Base-by-base conservation (phyloP, 2,113 vertebrate genomes). In the Archocentrus centrarchus region DNA sequence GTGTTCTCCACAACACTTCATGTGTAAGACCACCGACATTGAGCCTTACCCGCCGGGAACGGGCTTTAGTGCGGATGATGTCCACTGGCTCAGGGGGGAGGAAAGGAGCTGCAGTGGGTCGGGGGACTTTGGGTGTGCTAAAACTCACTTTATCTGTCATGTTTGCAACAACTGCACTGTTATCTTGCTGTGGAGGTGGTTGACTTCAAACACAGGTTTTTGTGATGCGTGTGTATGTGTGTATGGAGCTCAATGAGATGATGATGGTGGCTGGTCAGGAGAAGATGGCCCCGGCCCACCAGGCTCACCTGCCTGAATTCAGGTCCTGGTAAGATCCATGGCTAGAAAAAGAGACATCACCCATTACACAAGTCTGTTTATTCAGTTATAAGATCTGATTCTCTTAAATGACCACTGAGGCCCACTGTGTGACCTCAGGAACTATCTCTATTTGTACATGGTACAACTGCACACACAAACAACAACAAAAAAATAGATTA, bases 11-110 rank as follows among this genome's bases (percentile, higher is more conserved):
- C 76, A 99, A 94, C 32, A 99, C 98, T 89, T 99, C 98, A 24
- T 99, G 98, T 81, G 97, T 97, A 62, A 99, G 96, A n/a, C 98
- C 98, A 22, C 98, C 98, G 0, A 99, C 98, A 2, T 99, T 99
- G 91, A 99, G 97, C 84, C 97, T 95, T 79, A 99, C 98, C 86
- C 98, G 94, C 82, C 97, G 94, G 0, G 97, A 99, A 57, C 97
- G 97, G 4, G 97, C 95, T 93, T 99, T 99, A 91, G 96, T 97
- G 82, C 97, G 95, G 75, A 99, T 98, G 88, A 99, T 99, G 93
- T 99, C 98, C 59, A 98, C 97, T 0, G 98, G 97, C 83, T 99
- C 98, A 0, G 98, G 97, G 32, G 98, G 98, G 13, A 98, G 96
- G 4, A 92, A 20, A 0, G 80, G 97, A 94, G 44, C 95, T 83